Base-by-base conservation (phyloP, 2,888 invertebrate species). In the Phoenoteleia sp. region DNA sequence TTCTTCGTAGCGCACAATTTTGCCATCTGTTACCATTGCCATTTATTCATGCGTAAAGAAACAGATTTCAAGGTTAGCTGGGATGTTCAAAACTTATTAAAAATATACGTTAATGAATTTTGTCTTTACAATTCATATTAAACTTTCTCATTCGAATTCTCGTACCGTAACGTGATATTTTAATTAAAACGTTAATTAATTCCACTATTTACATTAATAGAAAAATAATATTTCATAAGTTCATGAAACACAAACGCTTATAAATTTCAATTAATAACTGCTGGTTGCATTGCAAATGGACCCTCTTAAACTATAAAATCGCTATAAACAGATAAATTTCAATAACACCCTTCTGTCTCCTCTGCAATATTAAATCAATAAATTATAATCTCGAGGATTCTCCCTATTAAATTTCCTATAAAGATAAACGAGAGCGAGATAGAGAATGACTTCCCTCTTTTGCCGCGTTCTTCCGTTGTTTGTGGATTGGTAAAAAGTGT, bases 1-100 rank as follows among this genome's bases (percentile, higher is more conserved):
- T 69, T 71, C 64, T 76, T 69, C 62, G 36, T 81, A 62, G 71
- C 54, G 49, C 36, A 39, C 56, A 69, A 67, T 62, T 69, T 62
- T 56, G 42, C 81, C 81, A 81, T 69, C 81, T 81, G 75, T 75
- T 81, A 47, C 81, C 81, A 64, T 76, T 72, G 49, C 27, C 56
- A 71, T 81, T 81, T 81, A 69, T 81, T 75, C 75, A 69, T 81
- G 62, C 75, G 71, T 56, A 19, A 81, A 71, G 54, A 54, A 52
- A 69, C 67, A 21, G 33, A 64, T 64, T 71, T 80, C 71, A 71
- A 80, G 71, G 79, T 80, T 64, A 80, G 29, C 25, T 13, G 13
- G 36, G 17, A 25, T 69, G 42, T 33, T 29, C 13, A 45, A 47
- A 74, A 74, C 49, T 62, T 69, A 62, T 62, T 64, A 52, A 62